Evolutionary conservation across 2,888 invertebrate species (phyloP).

Genomic region (Papilio demoleus): DNA sequence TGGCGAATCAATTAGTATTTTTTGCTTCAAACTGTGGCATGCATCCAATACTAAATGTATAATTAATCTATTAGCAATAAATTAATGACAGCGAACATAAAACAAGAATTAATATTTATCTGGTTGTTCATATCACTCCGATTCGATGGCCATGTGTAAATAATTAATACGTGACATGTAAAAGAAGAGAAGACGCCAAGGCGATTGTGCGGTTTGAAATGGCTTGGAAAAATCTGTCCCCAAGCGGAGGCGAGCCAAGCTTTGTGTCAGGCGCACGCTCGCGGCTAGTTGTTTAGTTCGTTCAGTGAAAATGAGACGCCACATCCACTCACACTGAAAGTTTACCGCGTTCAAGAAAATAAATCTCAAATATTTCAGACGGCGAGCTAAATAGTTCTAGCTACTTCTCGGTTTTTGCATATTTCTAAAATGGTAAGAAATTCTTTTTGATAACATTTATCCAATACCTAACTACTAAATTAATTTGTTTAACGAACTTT

Average conservation of each 20-base stretch:
- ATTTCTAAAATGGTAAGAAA: conserved; percentile 6
- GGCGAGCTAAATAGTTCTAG: neutral
- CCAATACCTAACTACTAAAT: no score
- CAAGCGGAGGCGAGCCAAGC: conserved; percentile 63
- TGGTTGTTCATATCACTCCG: conserved; percentile 38
- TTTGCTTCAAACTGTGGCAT: conserved; percentile 55
- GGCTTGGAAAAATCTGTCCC: conserved; percentile 53
- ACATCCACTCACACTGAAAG: conserved; percentile 5
- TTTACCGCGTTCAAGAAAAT: conserved; percentile 34
- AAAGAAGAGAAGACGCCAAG: conserved; percentile 60
- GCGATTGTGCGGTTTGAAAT: conserved; percentile 55
- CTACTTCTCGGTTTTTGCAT: neutral
- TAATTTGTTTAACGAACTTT: no score
- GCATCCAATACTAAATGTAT: conserved; percentile 55
- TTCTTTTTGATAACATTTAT: neutral
- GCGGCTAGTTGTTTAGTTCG: conserved; percentile 73
- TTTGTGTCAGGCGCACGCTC: conserved; percentile 73
- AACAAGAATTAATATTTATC: conserved; percentile 45
- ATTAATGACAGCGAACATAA: conserved; percentile 46
- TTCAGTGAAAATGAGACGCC: conserved; percentile 77
- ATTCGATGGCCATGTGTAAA: conserved; percentile 51
- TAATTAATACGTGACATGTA: conserved; percentile 67
- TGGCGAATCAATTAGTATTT: conserved; percentile 47
- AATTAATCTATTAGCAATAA: conserved; percentile 65
- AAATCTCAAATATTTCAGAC: conserved; percentile 49